A percentile compares a stretch with the other conserved stretches of the same genome.
Conservation (phyloP, 2,797 vertebrate species). For the Gastrophryne carolinensis region DNA sequence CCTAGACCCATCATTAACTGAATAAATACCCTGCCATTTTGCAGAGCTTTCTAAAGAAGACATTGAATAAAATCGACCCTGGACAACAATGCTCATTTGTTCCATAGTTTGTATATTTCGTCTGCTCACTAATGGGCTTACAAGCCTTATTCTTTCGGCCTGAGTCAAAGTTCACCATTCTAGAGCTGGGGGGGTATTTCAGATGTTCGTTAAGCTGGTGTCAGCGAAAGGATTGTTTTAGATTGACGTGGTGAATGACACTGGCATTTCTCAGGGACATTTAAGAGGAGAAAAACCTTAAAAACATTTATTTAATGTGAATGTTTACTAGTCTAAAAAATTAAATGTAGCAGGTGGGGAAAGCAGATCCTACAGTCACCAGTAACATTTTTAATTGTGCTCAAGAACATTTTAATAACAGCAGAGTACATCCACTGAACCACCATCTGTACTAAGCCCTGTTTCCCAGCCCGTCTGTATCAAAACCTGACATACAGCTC, state of each 20-base stretch:
- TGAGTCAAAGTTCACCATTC: conserved; percentile 22
- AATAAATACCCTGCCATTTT: not conserved
- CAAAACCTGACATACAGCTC: too few relatives aligned
- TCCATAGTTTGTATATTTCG: conserved; percentile 2
- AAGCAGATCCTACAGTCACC: too few relatives aligned
- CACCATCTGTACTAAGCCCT: too few relatives aligned
- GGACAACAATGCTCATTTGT: not conserved
- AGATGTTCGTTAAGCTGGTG: not conserved
- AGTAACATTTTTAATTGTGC: too few relatives aligned
- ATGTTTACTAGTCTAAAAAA: too few relatives aligned
- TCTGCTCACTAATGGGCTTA: conserved; percentile 18
- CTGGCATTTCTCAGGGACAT: not conserved
- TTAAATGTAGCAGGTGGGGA: too few relatives aligned
- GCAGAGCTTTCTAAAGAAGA: not conserved
- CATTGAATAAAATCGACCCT: not conserved
- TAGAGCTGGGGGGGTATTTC: not conserved
- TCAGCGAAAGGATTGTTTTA: not conserved
- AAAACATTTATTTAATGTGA: too few relatives aligned
- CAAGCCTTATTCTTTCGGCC: not conserved
- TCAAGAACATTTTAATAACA: too few relatives aligned
- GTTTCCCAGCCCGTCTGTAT: too few relatives aligned
- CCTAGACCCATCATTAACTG: too few relatives aligned
- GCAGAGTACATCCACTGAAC: too few relatives aligned
- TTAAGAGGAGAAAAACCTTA: too few relatives aligned
- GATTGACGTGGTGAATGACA: not conserved